Conservation (phyloP, 2,797 vertebrate species). For the Carapus acus region DNA sequence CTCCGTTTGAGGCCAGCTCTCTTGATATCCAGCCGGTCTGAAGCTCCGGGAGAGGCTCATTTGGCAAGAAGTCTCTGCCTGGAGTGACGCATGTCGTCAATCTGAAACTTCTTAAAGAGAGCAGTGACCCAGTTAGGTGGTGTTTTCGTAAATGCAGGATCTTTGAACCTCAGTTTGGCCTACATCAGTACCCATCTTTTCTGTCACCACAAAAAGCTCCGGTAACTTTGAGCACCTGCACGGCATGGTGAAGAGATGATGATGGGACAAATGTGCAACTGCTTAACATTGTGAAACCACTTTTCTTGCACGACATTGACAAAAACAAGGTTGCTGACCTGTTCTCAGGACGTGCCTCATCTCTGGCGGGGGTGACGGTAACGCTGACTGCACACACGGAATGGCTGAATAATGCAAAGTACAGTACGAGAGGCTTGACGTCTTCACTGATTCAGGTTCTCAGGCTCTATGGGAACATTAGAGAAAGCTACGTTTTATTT, state of each 20-base stretch:
- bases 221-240: constrained; percentile 24
- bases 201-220: constrained; percentile 44
- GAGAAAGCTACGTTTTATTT: constrained; percentile 20
- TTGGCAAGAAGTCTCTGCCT: constrained; percentile 8
- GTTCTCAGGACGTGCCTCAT: no score
- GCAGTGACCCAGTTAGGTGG: constrained; percentile 72
- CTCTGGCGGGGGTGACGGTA: no score
- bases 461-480: constrained; percentile 7
- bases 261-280: neutral
- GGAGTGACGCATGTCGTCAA: constrained; percentile 9
- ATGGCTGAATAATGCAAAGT: no score
- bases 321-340: no score
- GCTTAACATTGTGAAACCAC: no score
- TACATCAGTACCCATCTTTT: constrained; percentile 51
- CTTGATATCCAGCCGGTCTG: neutral
- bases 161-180: constrained; percentile 48
- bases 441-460: constrained; percentile 5
- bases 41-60: neutral
- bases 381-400: no score
- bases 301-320: no score
- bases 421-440: no score
- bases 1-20: constrained; percentile 11
- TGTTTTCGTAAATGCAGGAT: constrained; percentile 41
- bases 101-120: constrained; percentile 47
- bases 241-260: constrained; percentile 29